phyloP scores from a whole-genome alignment of 2,888 invertebrate species.

The Selenia dentaria region DNA sequence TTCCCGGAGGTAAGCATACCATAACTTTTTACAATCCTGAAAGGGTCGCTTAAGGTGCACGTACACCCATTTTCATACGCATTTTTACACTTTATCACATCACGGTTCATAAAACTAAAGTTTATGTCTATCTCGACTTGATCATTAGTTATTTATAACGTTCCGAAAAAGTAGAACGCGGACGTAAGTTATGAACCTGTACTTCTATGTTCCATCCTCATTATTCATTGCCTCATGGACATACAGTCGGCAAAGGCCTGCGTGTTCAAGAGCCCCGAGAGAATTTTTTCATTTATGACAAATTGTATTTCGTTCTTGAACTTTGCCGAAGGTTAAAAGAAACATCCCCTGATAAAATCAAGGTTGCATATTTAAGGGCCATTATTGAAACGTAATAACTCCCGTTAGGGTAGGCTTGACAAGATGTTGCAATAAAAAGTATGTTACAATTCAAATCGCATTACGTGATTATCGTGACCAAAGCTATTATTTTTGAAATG shows the following conservation, averaged over 20 bases:
- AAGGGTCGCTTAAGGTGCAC: too few relatives aligned
- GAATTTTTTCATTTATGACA: slow-evolving; percentile 19
- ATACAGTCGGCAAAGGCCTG: slow-evolving; percentile 9
- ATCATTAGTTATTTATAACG: too few relatives aligned
- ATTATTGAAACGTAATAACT: slow-evolving; percentile 60
- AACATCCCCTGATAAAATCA: slow-evolving; percentile 48
- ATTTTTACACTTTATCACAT: too few relatives aligned
- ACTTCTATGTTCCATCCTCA: neutral
- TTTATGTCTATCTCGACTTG: too few relatives aligned
- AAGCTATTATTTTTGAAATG: slow-evolving; percentile 64
- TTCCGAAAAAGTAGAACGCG: too few relatives aligned
- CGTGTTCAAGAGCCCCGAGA: slow-evolving; percentile 20
- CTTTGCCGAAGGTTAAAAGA: slow-evolving; percentile 50
- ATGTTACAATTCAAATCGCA: slow-evolving; percentile 66
- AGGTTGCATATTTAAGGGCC: slow-evolving; percentile 61
- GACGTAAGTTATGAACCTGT: too few relatives aligned
- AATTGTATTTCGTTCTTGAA: slow-evolving; percentile 51
- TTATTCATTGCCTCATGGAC: neutral
- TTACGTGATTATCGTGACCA: slow-evolving; percentile 69
- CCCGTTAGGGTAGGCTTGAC: slow-evolving; percentile 67
- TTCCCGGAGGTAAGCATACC: slow-evolving; percentile 82
- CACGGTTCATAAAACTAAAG: too few relatives aligned
- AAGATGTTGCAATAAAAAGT: slow-evolving; percentile 68
- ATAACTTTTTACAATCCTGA: too few relatives aligned
- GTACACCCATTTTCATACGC: too few relatives aligned